Evolutionary conservation across 2,113 vertebrate species (phyloP).

Genomic region (Poeciliopsis occidentalis): DNA sequence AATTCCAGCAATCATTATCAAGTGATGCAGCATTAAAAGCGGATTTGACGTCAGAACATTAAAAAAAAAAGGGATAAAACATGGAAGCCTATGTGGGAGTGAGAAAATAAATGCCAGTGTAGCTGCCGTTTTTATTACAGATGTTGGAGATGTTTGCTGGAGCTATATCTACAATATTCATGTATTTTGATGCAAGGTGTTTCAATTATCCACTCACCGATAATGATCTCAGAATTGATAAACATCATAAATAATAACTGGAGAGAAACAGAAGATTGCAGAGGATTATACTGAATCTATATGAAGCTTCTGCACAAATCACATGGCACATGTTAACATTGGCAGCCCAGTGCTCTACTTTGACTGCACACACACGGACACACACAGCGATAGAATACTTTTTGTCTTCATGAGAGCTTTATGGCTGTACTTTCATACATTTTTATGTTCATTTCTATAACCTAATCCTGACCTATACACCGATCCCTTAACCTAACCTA

Average conservation of each 20-base stretch:
- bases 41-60: constrained; percentile 40
- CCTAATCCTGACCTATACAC: too few species aligned
- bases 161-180: background rate
- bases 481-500: too few species aligned
- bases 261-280: constrained; percentile 15
- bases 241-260: background rate
- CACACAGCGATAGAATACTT: too few species aligned
- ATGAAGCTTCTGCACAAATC: constrained; percentile 53
- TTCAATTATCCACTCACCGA: background rate
- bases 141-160: constrained; percentile 1
- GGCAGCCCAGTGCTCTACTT: constrained; percentile 34
- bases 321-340: constrained; percentile 66
- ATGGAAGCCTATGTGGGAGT: background rate
- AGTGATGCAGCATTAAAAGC: constrained; percentile 28
- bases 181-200: background rate
- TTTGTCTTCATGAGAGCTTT: too few species aligned
- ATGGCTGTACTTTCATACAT: too few species aligned
- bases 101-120: constrained; percentile 2
- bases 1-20: constrained; percentile 22
- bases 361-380: constrained; percentile 3
- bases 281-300: constrained; percentile 29
- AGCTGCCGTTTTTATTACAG: background rate
- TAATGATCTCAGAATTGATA: background rate
- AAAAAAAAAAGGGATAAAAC: constrained; percentile 7
- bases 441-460: too few species aligned